These are phyloP conservation scores for Dolomedes plantarius DNA, from an alignment of 2,888 invertebrate genomes.

Conservation along the genomic window DNA sequence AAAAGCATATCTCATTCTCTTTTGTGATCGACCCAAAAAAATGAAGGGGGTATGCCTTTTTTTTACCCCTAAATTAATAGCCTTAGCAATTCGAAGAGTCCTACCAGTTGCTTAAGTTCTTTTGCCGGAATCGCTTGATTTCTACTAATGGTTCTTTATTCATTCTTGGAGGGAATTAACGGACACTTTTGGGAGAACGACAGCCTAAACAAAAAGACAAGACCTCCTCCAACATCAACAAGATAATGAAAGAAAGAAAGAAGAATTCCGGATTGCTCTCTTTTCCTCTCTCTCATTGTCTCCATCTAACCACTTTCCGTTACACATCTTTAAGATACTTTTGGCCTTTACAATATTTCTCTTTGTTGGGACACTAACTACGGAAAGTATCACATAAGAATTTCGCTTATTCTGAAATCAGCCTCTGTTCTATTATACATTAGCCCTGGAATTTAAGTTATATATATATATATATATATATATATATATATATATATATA, in stretches of 20 bases:
- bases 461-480: too few species aligned
- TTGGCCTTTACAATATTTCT: constrained; percentile 36
- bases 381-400: too few species aligned
- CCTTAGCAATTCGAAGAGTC: not conserved
- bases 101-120: constrained; percentile 51
- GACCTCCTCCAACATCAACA: constrained; percentile 55
- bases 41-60: not conserved
- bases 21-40: constrained; percentile 17
- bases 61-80: not conserved
- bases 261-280: not conserved
- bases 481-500: too few species aligned
- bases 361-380: not conserved
- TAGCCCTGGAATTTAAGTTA: too few species aligned
- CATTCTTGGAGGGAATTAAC: constrained; percentile 50
- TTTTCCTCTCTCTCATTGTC: not conserved
- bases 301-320: constrained; percentile 32
- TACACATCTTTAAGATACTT: constrained; percentile 30
- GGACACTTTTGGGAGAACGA: constrained; percentile 39
- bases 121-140: constrained; percentile 30
- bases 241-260: constrained; percentile 59
- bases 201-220: constrained; percentile 50
- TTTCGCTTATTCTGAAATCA: too few species aligned
- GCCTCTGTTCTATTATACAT: too few species aligned
- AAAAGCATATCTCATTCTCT: constrained; percentile 21
- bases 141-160: constrained; percentile 39